phyloP scores from a whole-genome alignment of 2,113 vertebrate species.

The Brachirus orientalis region DNA sequence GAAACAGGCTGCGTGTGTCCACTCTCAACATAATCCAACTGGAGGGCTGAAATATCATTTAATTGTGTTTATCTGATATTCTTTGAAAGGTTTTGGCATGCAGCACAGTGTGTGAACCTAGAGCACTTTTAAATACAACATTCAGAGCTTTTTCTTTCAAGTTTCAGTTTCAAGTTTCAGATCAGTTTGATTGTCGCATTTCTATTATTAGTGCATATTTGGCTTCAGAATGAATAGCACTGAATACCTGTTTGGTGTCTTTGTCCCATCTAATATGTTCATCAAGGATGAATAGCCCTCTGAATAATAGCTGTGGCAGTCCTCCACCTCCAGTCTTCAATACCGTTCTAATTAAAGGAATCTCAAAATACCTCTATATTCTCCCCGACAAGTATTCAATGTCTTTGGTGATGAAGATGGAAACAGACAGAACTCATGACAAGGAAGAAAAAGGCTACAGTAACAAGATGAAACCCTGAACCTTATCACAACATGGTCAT shows the following conservation, averaged over 20 bases:
- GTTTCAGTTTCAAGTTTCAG: constrained; percentile 2
- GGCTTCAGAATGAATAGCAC: constrained; percentile 34
- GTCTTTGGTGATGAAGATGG: constrained; percentile 62
- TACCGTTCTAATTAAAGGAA: constrained; percentile 57
- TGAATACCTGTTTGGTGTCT: constrained; percentile 44
- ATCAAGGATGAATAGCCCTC: constrained; percentile 45
- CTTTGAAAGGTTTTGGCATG: not conserved
- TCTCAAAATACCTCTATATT: constrained; percentile 63
- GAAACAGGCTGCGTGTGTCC: constrained; percentile 30
- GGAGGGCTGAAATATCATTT: constrained; percentile 74
- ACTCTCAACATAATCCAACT: constrained; percentile 25
- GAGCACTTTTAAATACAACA: not conserved
- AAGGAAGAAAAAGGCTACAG: constrained; percentile 55
- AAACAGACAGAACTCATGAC: constrained; percentile 70
- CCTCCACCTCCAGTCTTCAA: constrained; percentile 34
- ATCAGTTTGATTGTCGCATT: constrained; percentile 6
- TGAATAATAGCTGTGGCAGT: constrained; percentile 41
- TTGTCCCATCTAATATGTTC: constrained; percentile 44
- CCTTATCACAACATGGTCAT: constrained; percentile 70
- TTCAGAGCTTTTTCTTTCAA: not conserved
- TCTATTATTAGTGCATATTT: constrained; percentile 15
- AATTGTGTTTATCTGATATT: constrained; percentile 83
- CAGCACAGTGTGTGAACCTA: not conserved
- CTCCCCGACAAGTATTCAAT: constrained; percentile 67
- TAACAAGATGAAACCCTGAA: constrained; percentile 65